These are phyloP conservation scores for Phodopus roborovskii DNA, from an alignment of 2,113 vertebrate species.

Conservation along the genomic window DNA sequence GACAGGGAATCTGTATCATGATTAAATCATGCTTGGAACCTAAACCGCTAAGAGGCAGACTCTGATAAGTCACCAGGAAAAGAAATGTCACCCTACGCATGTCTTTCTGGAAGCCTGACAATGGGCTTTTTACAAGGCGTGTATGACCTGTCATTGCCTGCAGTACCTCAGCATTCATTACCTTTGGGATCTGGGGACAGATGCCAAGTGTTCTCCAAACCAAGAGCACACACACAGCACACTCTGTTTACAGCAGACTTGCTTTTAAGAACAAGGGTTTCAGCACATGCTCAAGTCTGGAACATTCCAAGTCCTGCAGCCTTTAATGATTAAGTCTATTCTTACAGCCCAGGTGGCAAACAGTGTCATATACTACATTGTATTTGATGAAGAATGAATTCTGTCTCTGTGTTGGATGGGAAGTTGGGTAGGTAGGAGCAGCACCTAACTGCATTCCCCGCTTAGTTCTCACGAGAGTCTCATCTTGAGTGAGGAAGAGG, in stretches of 20 bases:
- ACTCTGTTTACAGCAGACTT: neutral
- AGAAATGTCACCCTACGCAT: conserved; percentile 5
- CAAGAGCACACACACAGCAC: neutral
- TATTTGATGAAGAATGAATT: neutral
- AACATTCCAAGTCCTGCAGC: neutral
- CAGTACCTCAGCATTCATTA: neutral
- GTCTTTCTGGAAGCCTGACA: conserved; percentile 25
- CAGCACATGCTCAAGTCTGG: neutral
- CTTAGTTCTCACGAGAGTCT: neutral
- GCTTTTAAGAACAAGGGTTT: conserved; percentile 3
- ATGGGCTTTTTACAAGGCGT: neutral
- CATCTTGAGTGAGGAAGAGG: neutral
- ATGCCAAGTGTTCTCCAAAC: neutral
- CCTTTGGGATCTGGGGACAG: neutral
- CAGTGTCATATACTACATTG: neutral
- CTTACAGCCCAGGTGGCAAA: neutral
- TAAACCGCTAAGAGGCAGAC: conserved; percentile 34
- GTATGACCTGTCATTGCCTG: neutral
- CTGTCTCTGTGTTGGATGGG: neutral
- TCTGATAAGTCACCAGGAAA: conserved; percentile 47
- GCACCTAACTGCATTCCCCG: neutral
- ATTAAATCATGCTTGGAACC: conserved; percentile 42
- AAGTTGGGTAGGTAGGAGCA: neutral
- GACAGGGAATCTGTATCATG: conserved; percentile 28
- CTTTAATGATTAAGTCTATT: neutral